Conservation (phyloP, 2,797 vertebrate genomes). For the Spheniscus humboldti region DNA sequence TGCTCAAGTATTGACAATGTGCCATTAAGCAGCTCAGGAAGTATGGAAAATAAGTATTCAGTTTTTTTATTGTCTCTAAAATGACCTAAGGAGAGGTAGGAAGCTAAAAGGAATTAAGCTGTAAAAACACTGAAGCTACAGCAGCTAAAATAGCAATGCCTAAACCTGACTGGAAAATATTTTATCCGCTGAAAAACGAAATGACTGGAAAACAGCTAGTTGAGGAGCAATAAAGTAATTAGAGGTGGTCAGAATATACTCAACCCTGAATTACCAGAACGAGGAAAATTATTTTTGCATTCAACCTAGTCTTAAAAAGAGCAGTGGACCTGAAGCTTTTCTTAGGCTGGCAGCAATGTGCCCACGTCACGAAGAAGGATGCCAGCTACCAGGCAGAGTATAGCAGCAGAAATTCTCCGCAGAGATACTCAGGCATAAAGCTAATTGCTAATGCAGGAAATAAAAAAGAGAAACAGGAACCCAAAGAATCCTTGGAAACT, state of each 20-base stretch:
- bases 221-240: neutral
- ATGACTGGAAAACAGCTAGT: neutral
- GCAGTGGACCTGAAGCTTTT: neutral
- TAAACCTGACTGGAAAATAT: neutral
- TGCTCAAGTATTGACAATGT: neutral
- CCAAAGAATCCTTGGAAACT: neutral
- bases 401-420: neutral
- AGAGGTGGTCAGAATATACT: neutral
- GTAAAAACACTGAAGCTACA: neutral
- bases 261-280: neutral
- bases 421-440: neutral
- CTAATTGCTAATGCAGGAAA: neutral
- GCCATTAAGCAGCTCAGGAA: neutral
- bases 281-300: neutral
- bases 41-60: neutral
- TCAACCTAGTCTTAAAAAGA: neutral
- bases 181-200: neutral
- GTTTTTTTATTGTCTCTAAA: neutral
- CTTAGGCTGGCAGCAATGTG: neutral
- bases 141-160: neutral
- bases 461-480: neutral
- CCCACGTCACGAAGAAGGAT: neutral
- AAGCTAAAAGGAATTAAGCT: neutral
- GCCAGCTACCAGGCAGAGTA: neutral
- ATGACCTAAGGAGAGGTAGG: neutral